Percentiles rank a stretch among this genome's conserved stretches.
Evolutionary conservation across 2,797 vertebrate genomes (phyloP).

Genomic region (Onychomys leucogaster): DNA sequence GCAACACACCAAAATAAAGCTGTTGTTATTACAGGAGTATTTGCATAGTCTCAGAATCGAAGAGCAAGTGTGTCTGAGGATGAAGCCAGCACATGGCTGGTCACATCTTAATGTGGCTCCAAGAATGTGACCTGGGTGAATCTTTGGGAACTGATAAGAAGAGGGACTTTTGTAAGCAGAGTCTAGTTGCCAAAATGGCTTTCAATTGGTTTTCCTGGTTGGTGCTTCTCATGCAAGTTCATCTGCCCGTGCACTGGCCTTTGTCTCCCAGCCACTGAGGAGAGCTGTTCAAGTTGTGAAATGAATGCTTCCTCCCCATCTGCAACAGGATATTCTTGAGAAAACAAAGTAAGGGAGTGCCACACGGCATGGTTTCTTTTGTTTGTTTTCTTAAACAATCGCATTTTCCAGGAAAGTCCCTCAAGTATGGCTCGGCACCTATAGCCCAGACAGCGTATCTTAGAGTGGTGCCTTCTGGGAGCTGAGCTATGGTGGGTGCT

Average conservation of each 20-base stretch:
- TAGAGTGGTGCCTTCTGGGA: not conserved
- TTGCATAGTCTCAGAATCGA: conserved; percentile 77
- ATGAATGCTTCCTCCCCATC: not conserved
- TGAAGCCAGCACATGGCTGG: conserved; percentile 66
- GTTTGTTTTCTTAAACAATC: not conserved
- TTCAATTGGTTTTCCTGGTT: not conserved
- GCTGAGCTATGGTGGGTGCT: too few relatives aligned
- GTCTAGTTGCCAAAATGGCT: conserved; percentile 20
- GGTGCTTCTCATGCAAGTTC: not conserved
- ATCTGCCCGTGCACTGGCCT: not conserved
- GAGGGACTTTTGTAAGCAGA: conserved; percentile 45
- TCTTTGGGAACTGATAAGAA: conserved; percentile 61
- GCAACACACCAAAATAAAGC: conserved; percentile 87
- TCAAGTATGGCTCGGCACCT: not conserved
- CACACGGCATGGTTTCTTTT: not conserved
- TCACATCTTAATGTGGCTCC: conserved; percentile 60
- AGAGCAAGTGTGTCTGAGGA: conserved; percentile 63
- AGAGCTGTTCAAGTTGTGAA: not conserved
- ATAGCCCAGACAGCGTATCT: not conserved
- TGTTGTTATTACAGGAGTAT: conserved; percentile 76
- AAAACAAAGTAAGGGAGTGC: conserved; percentile 2
- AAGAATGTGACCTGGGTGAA: conserved; percentile 65
- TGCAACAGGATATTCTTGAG: not conserved
- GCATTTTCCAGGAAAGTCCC: not conserved
- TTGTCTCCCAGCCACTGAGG: not conserved